Evolutionary conservation across 2,797 vertebrate species (phyloP).

Genomic region (Pseudopleuronectes americanus): DNA sequence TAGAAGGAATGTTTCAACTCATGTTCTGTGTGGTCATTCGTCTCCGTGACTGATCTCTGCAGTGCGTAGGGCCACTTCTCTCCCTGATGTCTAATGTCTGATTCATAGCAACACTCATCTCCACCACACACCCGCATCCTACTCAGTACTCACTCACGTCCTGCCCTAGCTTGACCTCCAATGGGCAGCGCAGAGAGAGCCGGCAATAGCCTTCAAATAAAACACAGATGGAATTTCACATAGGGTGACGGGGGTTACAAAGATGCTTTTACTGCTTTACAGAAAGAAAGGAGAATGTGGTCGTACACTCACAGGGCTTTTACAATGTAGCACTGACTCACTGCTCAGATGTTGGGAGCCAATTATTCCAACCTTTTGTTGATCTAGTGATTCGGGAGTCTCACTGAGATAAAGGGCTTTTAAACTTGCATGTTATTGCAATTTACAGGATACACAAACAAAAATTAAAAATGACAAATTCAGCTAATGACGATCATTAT

Average conservation of each 20-base stretch:
- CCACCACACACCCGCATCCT: constrained; percentile 53
- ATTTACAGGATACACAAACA: too few relatives aligned
- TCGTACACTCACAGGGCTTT: constrained; percentile 8
- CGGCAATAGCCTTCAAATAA: constrained; percentile 48
- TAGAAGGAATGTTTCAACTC: constrained; percentile 47
- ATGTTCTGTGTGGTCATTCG: constrained; percentile 44
- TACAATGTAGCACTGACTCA: constrained; percentile 32
- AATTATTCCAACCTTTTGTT: constrained; percentile 24
- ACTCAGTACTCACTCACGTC: constrained; percentile 67
- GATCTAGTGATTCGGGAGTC: constrained; percentile 35
- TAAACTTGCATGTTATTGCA: constrained; percentile 29
- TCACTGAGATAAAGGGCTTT: constrained; percentile 25
- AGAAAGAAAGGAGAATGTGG: constrained; percentile 38
- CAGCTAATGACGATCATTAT: not conserved
- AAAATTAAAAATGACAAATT: not conserved
- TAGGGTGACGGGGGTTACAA: constrained; percentile 30
- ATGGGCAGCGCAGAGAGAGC: constrained; percentile 33
- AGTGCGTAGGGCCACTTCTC: constrained; percentile 23
- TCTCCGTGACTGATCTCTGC: constrained; percentile 46
- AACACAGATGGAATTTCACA: constrained; percentile 60
- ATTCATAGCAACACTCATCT: constrained; percentile 74
- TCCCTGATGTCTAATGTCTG: constrained; percentile 47
- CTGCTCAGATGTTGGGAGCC: constrained; percentile 16
- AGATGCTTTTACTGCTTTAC: constrained; percentile 29
- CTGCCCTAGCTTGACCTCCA: constrained; percentile 63